Evolutionary conservation across 1,140 invertebrate species (phyloP).

Genomic region (Lepidurus apus): DNA sequence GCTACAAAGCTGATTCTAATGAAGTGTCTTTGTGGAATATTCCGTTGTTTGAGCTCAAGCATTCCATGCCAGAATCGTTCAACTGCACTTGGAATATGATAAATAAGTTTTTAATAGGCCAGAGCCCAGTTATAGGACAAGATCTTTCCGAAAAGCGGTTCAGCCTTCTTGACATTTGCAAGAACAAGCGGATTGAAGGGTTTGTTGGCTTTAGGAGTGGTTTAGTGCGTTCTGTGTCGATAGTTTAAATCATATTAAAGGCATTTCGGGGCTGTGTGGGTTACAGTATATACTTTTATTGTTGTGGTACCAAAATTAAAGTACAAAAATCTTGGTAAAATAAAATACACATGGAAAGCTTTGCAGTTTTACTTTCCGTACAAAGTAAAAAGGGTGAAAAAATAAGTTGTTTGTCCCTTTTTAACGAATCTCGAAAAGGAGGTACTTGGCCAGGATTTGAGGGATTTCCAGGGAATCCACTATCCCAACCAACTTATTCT

Average conservation of each 20-base stretch:
- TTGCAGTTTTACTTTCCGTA: no score
- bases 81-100: constrained; percentile 5
- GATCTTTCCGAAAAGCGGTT: not conserved
- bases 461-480: not conserved
- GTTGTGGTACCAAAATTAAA: no score
- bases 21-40: constrained; percentile 42
- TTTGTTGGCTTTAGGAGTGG: not conserved
- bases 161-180: not conserved
- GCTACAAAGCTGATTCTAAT: constrained; percentile 26
- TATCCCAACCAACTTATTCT: not conserved
- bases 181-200: not conserved
- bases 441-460: not conserved
- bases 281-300: no score
- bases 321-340: no score
- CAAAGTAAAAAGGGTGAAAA: no score
- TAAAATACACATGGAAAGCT: no score
- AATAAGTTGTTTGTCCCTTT: no score
- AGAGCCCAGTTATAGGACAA: not conserved
- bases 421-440: not conserved
- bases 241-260: not conserved
- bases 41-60: constrained; percentile 43
- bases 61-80: constrained; percentile 43
- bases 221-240: not conserved
- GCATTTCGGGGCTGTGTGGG: no score
- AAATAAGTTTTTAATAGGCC: constrained; percentile 18